These are phyloP conservation scores for Drosophila repleta DNA, from an alignment of 1,140 invertebrate genomes.

Conservation along the genomic window DNA sequence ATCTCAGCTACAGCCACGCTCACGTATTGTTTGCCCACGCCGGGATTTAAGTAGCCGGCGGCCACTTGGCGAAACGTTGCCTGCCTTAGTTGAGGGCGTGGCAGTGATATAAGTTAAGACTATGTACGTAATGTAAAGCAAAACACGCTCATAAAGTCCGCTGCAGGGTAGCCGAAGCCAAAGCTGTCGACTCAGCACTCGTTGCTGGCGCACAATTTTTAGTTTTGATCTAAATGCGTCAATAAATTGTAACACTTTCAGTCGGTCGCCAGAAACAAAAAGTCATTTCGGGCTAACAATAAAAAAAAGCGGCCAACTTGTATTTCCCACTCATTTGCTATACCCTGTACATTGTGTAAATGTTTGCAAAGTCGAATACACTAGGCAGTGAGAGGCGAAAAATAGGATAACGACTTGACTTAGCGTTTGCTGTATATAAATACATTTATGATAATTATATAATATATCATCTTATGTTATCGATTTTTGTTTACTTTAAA, in stretches of 20 bases:
- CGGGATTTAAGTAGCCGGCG: slow-evolving; percentile 51
- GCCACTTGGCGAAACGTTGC: slow-evolving; percentile 32
- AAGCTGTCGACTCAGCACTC: slow-evolving; percentile 62
- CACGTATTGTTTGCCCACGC: slow-evolving; percentile 25
- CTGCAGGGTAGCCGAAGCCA: slow-evolving; percentile 43
- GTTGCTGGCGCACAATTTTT: slow-evolving; percentile 73
- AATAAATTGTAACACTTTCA: slow-evolving; percentile 82
- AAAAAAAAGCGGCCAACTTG: slow-evolving; percentile 52
- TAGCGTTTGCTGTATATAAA: too few relatives aligned
- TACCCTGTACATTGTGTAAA: slow-evolving; percentile 7
- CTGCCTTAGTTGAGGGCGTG: neutral
- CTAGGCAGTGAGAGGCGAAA: neutral
- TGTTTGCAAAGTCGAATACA: neutral
- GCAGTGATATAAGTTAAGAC: slow-evolving; percentile 51
- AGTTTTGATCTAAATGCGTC: slow-evolving; percentile 82
- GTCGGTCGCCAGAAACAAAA: slow-evolving; percentile 66
- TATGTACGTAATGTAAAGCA: slow-evolving; percentile 70
- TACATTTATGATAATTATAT: too few relatives aligned
- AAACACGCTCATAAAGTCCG: slow-evolving; percentile 31
- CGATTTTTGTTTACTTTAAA: too few relatives aligned
- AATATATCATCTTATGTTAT: too few relatives aligned
- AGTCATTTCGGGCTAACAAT: slow-evolving; percentile 66
- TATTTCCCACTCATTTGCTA: slow-evolving; percentile 15
- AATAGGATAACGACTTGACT: neutral
- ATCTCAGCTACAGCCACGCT: slow-evolving; percentile 32